Percentiles rank a stretch among this genome's conserved stretches.
Evolutionary conservation across 1,140 invertebrate genomes (phyloP).

Genomic region (Drosophila ananassae): DNA sequence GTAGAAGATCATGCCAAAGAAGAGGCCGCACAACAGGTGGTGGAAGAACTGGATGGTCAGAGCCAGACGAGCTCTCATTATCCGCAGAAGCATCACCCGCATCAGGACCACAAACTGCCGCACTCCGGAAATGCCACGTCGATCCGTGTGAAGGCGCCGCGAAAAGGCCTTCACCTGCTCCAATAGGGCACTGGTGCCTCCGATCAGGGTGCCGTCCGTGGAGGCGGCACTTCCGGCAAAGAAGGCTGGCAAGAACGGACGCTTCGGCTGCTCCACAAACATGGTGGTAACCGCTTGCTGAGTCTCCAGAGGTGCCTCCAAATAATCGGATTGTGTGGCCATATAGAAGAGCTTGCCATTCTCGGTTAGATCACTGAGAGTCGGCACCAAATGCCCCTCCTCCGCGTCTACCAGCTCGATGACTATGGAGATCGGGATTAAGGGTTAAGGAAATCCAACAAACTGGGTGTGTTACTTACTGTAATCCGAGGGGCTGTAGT

Average conservation of each 20-base stretch:
- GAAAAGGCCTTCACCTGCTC: conserved; percentile 75
- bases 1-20: conserved; percentile 85
- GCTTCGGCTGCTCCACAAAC: conserved; percentile 75
- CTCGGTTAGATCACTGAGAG: conserved; percentile 85
- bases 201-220: conserved; percentile 73
- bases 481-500: conserved; percentile 94
- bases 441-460: conserved; percentile 6
- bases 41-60: conserved; percentile 87
- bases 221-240: conserved; percentile 65
- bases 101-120: conserved; percentile 76
- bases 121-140: conserved; percentile 63
- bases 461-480: conserved; percentile 84
- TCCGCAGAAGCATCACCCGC: conserved; percentile 76
- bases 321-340: conserved; percentile 18
- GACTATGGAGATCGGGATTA: conserved; percentile 67
- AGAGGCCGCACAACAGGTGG: conserved; percentile 86
- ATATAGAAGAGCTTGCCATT: conserved; percentile 84
- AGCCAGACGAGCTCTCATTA: conserved; percentile 82
- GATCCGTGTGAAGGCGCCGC: conserved; percentile 50
- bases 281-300: conserved; percentile 73
- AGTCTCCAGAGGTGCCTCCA: conserved; percentile 33
- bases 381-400: conserved; percentile 65
- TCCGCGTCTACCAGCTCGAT: conserved; percentile 84
- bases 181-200: conserved; percentile 57
- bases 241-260: conserved; percentile 55